A percentile compares a stretch with the other conserved stretches of the same genome.
These are phyloP conservation scores for Etheostoma spectabile DNA, from an alignment of 2,113 vertebrate species.

Conservation along the genomic window DNA sequence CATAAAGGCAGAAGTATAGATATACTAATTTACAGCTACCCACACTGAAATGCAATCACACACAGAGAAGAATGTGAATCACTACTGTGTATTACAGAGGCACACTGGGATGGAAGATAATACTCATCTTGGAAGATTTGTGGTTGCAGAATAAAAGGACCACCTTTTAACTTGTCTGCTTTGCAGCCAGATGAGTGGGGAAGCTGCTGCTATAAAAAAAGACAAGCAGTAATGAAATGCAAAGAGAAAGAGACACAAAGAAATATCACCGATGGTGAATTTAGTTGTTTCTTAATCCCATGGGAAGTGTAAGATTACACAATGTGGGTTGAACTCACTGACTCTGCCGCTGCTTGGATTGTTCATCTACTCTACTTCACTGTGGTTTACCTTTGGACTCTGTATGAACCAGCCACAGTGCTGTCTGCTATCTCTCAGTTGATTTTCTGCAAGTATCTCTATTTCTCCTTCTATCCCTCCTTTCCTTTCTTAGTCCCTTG, in stretches of 20 bases:
- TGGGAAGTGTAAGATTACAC: slow-evolving; percentile 48
- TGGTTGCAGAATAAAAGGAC: slow-evolving; percentile 47
- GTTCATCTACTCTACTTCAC: slow-evolving; percentile 22
- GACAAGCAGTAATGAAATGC: slow-evolving; percentile 13
- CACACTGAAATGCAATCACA: slow-evolving; percentile 59
- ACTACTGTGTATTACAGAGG: slow-evolving; percentile 22
- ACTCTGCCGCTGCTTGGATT: slow-evolving; percentile 20
- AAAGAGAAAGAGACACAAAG: slow-evolving; percentile 46
- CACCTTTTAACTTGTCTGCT: slow-evolving; percentile 36
- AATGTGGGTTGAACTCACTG: slow-evolving; percentile 24
- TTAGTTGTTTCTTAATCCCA: slow-evolving; percentile 35
- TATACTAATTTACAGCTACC: slow-evolving; percentile 51
- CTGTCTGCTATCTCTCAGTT: slow-evolving; percentile 16
- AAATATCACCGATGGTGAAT: slow-evolving; percentile 43
- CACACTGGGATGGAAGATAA: slow-evolving; percentile 47
- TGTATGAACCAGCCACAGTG: slow-evolving; percentile 43
- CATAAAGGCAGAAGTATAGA: slow-evolving; percentile 25
- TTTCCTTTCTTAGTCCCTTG: not conserved
- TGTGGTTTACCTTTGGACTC: slow-evolving; percentile 63
- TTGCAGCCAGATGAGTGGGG: slow-evolving; percentile 25
- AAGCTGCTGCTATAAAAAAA: slow-evolving; percentile 19
- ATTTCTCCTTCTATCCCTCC: not conserved
- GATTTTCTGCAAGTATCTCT: not conserved
- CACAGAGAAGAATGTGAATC: slow-evolving; percentile 49
- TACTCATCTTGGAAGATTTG: slow-evolving; percentile 46